Base-by-base conservation (phyloP, 2,797 vertebrate species). In the Ataeniobius toweri region DNA sequence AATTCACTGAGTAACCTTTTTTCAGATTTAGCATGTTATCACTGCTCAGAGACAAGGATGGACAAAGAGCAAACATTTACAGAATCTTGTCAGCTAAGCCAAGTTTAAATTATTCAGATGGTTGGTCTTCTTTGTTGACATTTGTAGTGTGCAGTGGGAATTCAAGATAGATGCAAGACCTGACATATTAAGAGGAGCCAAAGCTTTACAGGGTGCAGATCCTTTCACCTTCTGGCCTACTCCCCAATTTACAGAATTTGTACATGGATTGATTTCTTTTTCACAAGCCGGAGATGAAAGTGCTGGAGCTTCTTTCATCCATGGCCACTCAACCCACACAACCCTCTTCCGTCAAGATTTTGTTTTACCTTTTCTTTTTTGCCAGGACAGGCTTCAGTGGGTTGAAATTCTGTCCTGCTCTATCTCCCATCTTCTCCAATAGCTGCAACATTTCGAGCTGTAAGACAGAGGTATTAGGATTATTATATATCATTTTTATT, bases 201-300 rank as follows among this genome's bases (percentile, higher is more conserved):
- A 76, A 80, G 67, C 63, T 68, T 86, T 87, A 82, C 53, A 20
- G 31, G 72, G 70, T 74, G 69, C 41, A 69, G 48, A 71, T 80
- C 70, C 39, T 83, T 78, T 82, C 72, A 88, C 85, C 80, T 82
- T 84, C 67, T 83, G 77, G 71, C 73, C 73, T 46, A 44, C 70
- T 77, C 61, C 75, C 72, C 69, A 53, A 46, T 90, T 82, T 82
- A 74, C 41, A 73, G 74, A 79, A 83, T 86, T 82, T 85, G 50
- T 77, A 59, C 22, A 51, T 44, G 73, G 76, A 87, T 85, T 85
- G 73, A 86, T 86, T 77, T 80, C 44, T 77, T 80, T 76, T 76
- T 81, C 50, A 76, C 61, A 28, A 77, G 36, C 72, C 70, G 72
- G 85, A 91, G 89, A 92, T 92, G 88, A 91, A 94, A 91, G 85